Base-by-base conservation (phyloP, 2,888 invertebrate genomes). In the Monopis laevigella region DNA sequence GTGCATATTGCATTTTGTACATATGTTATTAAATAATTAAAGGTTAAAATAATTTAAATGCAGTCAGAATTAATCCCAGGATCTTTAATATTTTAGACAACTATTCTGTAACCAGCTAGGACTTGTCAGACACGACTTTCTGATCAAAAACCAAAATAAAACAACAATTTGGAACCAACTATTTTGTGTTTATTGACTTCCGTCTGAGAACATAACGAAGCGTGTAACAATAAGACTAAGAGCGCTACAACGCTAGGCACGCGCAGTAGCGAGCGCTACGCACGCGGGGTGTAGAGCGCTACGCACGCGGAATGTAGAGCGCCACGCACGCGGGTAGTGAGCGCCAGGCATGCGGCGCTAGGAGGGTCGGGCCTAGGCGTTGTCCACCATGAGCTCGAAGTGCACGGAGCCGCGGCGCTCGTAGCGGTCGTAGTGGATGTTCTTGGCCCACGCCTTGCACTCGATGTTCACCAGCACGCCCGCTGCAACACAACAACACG, bases 381-480 rank as follows among this genome's bases (percentile, higher is more conserved):
- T 66, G 82, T 96, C 96, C 69, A 96, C 88, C 88, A 96, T 89
- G 72, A 96, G 84, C 83, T 96, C 96, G 83, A 96, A 95, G 82
- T 96, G 95, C 59, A 96, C 94, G 57, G 92, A 92, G 59, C 96
- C 96, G 66, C 92, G 88, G 74, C 92, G 88, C 69, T 95, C 92
- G 71, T 88, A 86, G 63, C 93, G 88, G 80, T 96, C 78, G 75
- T 95, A 93, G 52, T 84, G 64, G 61, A 94, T 92, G 81, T 94
- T 94, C 71, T 87, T 88, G 56, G 94, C 94, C 93, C 93, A 94
- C 59, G 93, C 92, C 84, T 92, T 92, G 84, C 94, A 94, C 78
- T 94, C 93, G 72, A 95, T 90, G 83, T 94, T 94, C 82, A 95
- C 93, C 57, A 93, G 84, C 32, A 94, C 91, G 46, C 92, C 92